Evolutionary conservation across 2,888 invertebrate species (phyloP).

Genomic region (Drosophila neonasuta): DNA sequence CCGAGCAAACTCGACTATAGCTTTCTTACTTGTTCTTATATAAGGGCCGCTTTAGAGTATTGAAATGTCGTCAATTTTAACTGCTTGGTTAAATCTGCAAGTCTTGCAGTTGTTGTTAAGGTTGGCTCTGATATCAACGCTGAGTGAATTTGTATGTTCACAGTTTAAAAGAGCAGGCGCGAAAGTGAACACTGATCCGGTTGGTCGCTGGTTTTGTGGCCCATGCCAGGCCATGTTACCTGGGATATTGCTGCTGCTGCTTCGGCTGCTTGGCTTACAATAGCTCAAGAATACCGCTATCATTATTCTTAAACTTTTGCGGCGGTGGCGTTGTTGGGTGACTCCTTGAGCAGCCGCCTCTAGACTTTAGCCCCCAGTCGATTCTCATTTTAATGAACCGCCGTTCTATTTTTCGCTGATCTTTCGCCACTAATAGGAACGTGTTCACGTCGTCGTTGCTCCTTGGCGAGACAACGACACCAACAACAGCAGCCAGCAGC

Average conservation of each 20-base stretch:
- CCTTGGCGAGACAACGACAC: slow-evolving; percentile 55
- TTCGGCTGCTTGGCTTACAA: slow-evolving; percentile 58
- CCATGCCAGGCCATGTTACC: slow-evolving; percentile 39
- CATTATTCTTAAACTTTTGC: slow-evolving; percentile 76
- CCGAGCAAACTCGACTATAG: no score
- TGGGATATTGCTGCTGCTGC: slow-evolving; percentile 31
- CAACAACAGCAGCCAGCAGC: slow-evolving; percentile 36
- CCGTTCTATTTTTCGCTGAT: slow-evolving; percentile 81
- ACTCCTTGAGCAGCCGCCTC: slow-evolving; percentile 42
- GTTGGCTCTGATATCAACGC: slow-evolving; percentile 75
- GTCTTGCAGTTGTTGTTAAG: slow-evolving; percentile 46
- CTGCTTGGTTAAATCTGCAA: neutral
- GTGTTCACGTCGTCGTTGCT: slow-evolving; percentile 68
- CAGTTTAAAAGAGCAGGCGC: slow-evolving; percentile 78
- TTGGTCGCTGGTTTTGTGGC: slow-evolving; percentile 18
- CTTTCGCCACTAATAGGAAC: slow-evolving; percentile 80
- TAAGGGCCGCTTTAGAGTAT: slow-evolving; percentile 29
- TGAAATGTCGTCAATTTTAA: neutral
- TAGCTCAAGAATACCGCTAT: slow-evolving; percentile 82
- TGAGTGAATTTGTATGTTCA: slow-evolving; percentile 82
- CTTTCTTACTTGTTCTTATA: no score
- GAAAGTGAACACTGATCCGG: slow-evolving; percentile 71
- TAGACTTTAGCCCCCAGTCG: slow-evolving; percentile 51
- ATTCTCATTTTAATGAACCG: slow-evolving; percentile 81
- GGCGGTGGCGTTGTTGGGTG: slow-evolving; percentile 38